phyloP scores from a whole-genome alignment of 2,888 invertebrate genomes.

The Cephonodes hylas region DNA sequence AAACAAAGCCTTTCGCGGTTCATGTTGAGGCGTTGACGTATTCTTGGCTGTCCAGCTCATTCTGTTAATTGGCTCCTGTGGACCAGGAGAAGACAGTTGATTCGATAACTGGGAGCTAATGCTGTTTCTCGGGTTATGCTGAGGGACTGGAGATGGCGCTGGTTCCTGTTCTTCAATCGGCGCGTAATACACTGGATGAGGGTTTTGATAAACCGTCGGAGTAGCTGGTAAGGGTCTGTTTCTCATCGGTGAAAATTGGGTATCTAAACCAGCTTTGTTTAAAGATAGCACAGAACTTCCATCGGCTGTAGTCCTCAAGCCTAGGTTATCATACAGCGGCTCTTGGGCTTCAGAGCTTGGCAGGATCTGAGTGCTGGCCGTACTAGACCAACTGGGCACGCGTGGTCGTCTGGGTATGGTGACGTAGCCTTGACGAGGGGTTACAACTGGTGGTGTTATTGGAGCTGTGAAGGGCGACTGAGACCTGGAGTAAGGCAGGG shows the following conservation, averaged over 20 bases:
- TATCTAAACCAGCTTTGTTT: constrained; percentile 84
- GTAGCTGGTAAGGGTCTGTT: constrained; percentile 85
- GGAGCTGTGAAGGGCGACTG: constrained; percentile 88
- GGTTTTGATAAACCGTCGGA: constrained; percentile 68
- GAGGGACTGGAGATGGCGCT: constrained; percentile 74
- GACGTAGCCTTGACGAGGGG: constrained; percentile 90
- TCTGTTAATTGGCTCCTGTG: constrained; percentile 73
- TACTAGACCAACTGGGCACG: constrained; percentile 90
- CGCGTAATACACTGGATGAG: constrained; percentile 72
- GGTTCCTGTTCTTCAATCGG: constrained; percentile 80
- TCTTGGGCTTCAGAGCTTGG: constrained; percentile 82
- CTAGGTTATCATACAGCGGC: constrained; percentile 93
- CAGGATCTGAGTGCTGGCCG: constrained; percentile 78
- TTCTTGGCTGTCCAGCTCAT: constrained; percentile 78
- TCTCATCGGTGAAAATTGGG: constrained; percentile 81
- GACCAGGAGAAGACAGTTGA: constrained; percentile 73
- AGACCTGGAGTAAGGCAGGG: constrained; percentile 89
- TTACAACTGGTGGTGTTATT: constrained; percentile 83
- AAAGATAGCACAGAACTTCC: constrained; percentile 91
- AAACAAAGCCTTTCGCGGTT: constrained; percentile 67
- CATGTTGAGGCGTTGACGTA: constrained; percentile 72
- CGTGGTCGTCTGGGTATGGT: constrained; percentile 92
- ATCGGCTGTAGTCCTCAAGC: constrained; percentile 90
- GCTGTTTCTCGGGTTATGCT: constrained; percentile 71
- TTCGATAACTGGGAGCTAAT: constrained; percentile 74